phyloP scores from a whole-genome alignment of 92 coral and sea anemone genomes.

The Actinostola sp. region DNA sequence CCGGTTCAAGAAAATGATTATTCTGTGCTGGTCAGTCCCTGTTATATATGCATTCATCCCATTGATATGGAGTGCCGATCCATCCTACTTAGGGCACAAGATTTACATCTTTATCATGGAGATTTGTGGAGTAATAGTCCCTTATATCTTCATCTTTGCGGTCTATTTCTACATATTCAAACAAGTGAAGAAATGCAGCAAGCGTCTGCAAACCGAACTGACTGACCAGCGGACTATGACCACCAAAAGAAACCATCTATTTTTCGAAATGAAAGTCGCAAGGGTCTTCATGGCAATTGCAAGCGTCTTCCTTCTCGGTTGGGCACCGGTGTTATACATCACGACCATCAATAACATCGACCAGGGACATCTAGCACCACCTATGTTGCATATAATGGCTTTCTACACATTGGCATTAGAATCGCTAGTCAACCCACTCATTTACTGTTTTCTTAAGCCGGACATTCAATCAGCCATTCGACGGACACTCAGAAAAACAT shows the following conservation, averaged over 20 bases:
- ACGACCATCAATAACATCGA: constrained; percentile 38
- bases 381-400: constrained; percentile 5
- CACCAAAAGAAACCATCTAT: constrained; percentile 18
- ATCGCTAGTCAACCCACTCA: constrained; percentile 49
- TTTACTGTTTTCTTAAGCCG: constrained; percentile 65
- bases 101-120: constrained; percentile 37
- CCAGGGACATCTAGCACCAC: constrained; percentile 34
- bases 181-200: constrained; percentile 56
- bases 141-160: constrained; percentile 42
- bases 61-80: constrained; percentile 28
- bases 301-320: constrained; percentile 37
- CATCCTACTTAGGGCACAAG: constrained; percentile 34
- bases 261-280: constrained; percentile 47
- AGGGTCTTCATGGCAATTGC: constrained; percentile 44
- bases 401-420: constrained; percentile 47
- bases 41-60: constrained; percentile 30
- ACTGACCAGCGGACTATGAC: background rate
- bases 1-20: constrained; percentile 31
- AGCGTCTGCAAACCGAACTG: constrained; percentile 34
- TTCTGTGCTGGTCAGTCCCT: constrained; percentile 46
- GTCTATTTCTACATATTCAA: constrained; percentile 53
- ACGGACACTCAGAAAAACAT: constrained; percentile 15
- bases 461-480: constrained; percentile 41
- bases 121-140: constrained; percentile 53
- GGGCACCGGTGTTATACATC: constrained; percentile 61